phyloP scores from a whole-genome alignment of 64 coral and sea anemone species.

The Orbicella faveolata region DNA sequence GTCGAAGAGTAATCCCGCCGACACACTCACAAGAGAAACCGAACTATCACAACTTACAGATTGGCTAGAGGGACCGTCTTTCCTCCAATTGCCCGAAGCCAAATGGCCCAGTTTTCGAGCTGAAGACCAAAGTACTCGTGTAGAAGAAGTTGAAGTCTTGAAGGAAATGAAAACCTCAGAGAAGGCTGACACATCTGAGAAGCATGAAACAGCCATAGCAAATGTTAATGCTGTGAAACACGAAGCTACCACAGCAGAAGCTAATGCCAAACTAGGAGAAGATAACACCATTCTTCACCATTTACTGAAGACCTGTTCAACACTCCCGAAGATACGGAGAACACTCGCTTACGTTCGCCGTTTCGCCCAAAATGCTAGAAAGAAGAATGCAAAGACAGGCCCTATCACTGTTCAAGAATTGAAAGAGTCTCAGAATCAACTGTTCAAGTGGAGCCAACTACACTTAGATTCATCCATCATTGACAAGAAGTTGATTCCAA shows the following conservation, averaged over 20 bases:
- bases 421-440: conserved; percentile 24
- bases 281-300: conserved; percentile 1
- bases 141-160: conserved; percentile 1
- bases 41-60: background rate
- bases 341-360: background rate
- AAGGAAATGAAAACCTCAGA: conserved; percentile 7
- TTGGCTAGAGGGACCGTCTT: too few species aligned
- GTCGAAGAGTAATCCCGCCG: conserved; percentile 29
- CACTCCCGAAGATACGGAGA: conserved; percentile 5
- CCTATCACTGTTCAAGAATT: conserved; percentile 32
- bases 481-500: conserved; percentile 18
- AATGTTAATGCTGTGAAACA: background rate
- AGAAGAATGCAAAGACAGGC: conserved; percentile 7
- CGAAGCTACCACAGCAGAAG: background rate
- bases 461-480: background rate
- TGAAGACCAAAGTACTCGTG: too few species aligned
- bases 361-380: conserved; percentile 21
- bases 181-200: too few species aligned
- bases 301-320: conserved; percentile 11
- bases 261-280: background rate
- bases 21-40: conserved; percentile 38
- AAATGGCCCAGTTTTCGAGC: too few species aligned
- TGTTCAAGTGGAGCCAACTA: conserved; percentile 24
- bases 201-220: background rate
- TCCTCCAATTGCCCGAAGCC: too few species aligned